A percentile compares a stretch with the other conserved stretches of the same genome.
These are phyloP conservation scores for Sylvia atricapilla DNA, from an alignment of 2,113 vertebrate genomes.

Conservation along the genomic window DNA sequence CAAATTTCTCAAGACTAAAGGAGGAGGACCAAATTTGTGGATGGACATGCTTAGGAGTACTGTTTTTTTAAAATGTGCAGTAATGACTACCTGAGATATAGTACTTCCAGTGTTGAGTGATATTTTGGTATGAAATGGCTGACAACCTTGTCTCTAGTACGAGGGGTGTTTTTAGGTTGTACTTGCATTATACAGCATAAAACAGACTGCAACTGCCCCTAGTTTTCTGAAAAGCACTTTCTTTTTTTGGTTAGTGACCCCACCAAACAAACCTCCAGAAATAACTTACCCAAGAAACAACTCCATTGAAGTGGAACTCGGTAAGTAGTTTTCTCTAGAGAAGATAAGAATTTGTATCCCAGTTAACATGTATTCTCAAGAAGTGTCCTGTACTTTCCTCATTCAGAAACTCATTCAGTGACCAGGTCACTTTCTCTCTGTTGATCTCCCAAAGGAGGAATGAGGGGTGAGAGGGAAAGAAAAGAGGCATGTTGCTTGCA, in stretches of 20 bases:
- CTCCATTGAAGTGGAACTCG: slow-evolving; percentile 69
- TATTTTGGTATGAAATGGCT: neutral
- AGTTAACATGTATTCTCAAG: neutral
- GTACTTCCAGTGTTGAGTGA: neutral
- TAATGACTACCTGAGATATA: neutral
- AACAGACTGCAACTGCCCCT: neutral
- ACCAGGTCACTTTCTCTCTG: neutral
- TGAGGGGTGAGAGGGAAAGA: neutral
- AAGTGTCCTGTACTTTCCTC: neutral
- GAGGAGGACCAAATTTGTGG: neutral
- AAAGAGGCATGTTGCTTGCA: neutral
- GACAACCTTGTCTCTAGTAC: neutral
- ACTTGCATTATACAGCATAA: neutral
- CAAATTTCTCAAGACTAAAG: neutral
- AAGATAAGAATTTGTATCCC: neutral
- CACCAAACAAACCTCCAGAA: slow-evolving; percentile 67
- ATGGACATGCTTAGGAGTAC: neutral
- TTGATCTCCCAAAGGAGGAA: neutral
- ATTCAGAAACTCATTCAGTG: neutral
- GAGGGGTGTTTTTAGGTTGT: neutral
- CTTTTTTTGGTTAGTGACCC: slow-evolving; percentile 35
- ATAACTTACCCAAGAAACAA: slow-evolving; percentile 77
- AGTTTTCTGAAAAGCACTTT: neutral
- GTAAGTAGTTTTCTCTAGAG: slow-evolving; percentile 69
- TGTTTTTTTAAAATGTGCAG: neutral